Conservation (phyloP, 2,888 invertebrate species). For the Microdon myrmicae region DNA sequence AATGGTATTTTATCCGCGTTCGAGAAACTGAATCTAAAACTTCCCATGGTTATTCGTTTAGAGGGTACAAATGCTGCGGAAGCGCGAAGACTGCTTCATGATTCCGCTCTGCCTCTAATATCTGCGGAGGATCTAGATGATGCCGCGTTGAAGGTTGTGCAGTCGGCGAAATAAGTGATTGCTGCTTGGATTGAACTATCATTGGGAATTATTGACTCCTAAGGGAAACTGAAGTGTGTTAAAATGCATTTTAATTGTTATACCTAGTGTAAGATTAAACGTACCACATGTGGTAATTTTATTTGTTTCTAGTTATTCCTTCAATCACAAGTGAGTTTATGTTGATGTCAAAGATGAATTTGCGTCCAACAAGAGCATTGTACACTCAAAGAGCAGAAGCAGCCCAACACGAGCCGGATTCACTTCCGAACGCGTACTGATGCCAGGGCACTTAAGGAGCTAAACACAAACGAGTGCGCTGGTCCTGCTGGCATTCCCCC, state of each 20-base stretch:
- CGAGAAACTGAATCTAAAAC: constrained; percentile 78
- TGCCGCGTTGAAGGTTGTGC: constrained; percentile 90
- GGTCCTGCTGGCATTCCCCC: too few relatives aligned
- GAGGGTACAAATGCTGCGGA: constrained; percentile 93
- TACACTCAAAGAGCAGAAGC: too few relatives aligned
- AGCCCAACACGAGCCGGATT: too few relatives aligned
- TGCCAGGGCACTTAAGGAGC: too few relatives aligned
- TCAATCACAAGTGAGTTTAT: constrained; percentile 13
- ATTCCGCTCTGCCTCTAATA: constrained; percentile 85
- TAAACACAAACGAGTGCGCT: too few relatives aligned
- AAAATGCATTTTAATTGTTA: too few relatives aligned
- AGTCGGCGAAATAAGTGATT: constrained; percentile 59
- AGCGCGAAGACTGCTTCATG: constrained; percentile 83
- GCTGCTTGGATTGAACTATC: background rate
- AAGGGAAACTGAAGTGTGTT: too few relatives aligned
- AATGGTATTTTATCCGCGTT: constrained; percentile 93
- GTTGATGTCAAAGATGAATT: too few relatives aligned
- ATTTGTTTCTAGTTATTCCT: background rate
- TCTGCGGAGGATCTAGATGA: constrained; percentile 89
- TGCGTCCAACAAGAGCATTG: too few relatives aligned
- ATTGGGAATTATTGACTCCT: background rate
- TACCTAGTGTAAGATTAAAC: too few relatives aligned
- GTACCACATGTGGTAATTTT: background rate
- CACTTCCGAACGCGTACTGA: too few relatives aligned
- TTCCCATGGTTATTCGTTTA: constrained; percentile 92